Evolutionary conservation across 1,140 invertebrate species (phyloP).

Genomic region (Neoseiulus cucumeris): DNA sequence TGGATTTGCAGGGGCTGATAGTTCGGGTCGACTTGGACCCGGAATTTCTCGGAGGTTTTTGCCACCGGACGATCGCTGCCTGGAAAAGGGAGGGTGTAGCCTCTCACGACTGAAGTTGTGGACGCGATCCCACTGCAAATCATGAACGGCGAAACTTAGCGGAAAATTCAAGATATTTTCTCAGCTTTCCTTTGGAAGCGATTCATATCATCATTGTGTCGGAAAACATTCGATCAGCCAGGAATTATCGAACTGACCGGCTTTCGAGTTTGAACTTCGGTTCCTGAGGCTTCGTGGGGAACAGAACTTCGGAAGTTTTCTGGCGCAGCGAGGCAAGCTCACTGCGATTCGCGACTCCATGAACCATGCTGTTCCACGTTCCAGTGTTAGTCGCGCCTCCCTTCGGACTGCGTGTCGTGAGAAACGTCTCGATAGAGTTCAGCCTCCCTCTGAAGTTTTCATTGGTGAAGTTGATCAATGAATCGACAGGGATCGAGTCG

Average conservation of each 20-base stretch:
- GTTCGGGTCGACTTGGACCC: slow-evolving; percentile 11
- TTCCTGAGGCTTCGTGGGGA: neutral
- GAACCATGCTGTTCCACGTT: neutral
- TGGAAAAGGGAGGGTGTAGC: slow-evolving; percentile 50
- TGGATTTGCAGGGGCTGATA: slow-evolving; percentile 25
- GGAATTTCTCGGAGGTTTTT: slow-evolving; percentile 39
- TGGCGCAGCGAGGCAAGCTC: neutral
- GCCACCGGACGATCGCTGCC: slow-evolving; percentile 57
- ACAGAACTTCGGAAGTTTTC: neutral
- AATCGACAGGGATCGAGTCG: slow-evolving; percentile 62
- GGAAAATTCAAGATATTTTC: no score
- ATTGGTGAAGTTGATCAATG: slow-evolving; percentile 35
- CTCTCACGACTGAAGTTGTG: slow-evolving; percentile 34
- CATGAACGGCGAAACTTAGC: no score
- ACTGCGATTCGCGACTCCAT: neutral
- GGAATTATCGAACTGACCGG: neutral
- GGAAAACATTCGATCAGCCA: no score
- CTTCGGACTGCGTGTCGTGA: neutral
- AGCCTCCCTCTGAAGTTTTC: slow-evolving; percentile 16
- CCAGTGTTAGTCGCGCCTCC: neutral
- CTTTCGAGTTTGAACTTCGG: neutral
- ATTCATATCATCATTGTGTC: no score
- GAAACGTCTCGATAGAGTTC: slow-evolving; percentile 15
- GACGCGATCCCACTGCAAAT: slow-evolving; percentile 40
- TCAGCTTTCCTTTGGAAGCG: no score